Base-by-base conservation (phyloP, 1,140 invertebrate species). In the Mizuhopecten yessoensis region DNA sequence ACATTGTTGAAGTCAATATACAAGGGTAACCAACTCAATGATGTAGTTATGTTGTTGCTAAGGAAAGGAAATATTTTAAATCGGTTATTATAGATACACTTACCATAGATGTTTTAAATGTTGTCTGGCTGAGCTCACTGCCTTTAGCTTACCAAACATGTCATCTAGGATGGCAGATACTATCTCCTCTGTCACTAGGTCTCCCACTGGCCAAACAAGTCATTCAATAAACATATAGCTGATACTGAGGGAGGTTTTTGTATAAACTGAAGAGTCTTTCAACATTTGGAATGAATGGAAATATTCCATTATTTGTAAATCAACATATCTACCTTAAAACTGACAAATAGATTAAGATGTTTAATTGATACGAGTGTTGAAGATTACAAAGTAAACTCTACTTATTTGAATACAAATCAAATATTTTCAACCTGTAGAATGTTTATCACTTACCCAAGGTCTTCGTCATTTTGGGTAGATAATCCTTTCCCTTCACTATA, bases 101-200 rank as follows among this genome's bases (percentile, higher is more conserved):
- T 93, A 96, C 96, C 92, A 94, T 39, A 95, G 94, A 57, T 95
- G 93, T 89, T 95, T 92, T 13, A 96, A 90, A 36, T 94, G 45
- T 17, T 92, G 49, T 39, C 95, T 93, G 15, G 93, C 92, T 11
- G 87, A 17, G 49, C 93, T 92, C 7, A 96, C 34, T 9, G 91
- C 91, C 13, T 90, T 87, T 89, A 96, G 91, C 89, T 94, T 96
- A 15, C 93, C 90, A 93, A 95, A 95, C n/a, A 95, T 87, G 92
- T 98, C 97, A 93, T 98, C 97, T 86, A 97, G 97, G 92, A 98
- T 96, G 57, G 97, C 97, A 34, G 97, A 96, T 29, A 96, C 97
- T 15, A 98, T 96, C 87, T 96, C 95, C 87, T 96, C 95, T 36
- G 88, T 94, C 1, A 93, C 89, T 34, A 88, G 87, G n/a, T 93